A percentile compares a stretch with the other conserved stretches of the same genome.
phyloP scores from a whole-genome alignment of 2,113 vertebrate species.

The Enhydra lutris region DNA sequence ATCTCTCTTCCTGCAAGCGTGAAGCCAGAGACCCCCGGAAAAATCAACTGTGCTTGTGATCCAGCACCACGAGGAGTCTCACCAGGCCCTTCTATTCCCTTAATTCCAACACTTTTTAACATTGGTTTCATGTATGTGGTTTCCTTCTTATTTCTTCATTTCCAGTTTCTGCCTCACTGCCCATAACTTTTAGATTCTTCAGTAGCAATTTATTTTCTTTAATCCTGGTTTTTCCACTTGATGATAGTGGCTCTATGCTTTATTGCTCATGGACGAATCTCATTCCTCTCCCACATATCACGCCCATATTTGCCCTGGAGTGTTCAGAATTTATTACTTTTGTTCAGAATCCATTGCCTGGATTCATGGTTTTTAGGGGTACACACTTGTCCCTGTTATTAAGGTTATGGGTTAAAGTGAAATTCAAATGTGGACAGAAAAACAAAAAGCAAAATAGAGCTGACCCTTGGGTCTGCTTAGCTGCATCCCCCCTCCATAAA shows the following conservation, averaged over 20 bases:
- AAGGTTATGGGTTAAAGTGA: background rate
- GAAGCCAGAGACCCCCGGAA: background rate
- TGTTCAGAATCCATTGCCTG: constrained; percentile 44
- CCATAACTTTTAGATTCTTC: constrained; percentile 38
- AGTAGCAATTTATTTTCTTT: constrained; percentile 56
- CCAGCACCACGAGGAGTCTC: background rate
- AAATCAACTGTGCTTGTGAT: background rate
- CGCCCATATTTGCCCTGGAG: background rate
- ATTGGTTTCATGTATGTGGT: background rate
- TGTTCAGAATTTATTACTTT: constrained; percentile 36
- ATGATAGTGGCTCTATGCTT: constrained; percentile 45
- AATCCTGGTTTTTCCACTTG: constrained; percentile 39
- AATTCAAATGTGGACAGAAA: constrained; percentile 11
- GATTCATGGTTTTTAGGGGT: constrained; percentile 36
- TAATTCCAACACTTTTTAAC: background rate
- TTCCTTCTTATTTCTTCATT: constrained; percentile 33
- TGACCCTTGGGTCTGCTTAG: background rate
- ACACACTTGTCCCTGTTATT: constrained; percentile 29
- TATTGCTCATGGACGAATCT: constrained; percentile 42
- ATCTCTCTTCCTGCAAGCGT: background rate
- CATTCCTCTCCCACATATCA: constrained; percentile 4
- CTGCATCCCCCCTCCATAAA: background rate
- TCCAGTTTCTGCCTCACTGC: constrained; percentile 59
- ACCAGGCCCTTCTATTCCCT: background rate
- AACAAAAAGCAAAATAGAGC: background rate